These are phyloP conservation scores for Otus sunia DNA, from an alignment of 2,113 vertebrate genomes.

Conservation along the genomic window DNA sequence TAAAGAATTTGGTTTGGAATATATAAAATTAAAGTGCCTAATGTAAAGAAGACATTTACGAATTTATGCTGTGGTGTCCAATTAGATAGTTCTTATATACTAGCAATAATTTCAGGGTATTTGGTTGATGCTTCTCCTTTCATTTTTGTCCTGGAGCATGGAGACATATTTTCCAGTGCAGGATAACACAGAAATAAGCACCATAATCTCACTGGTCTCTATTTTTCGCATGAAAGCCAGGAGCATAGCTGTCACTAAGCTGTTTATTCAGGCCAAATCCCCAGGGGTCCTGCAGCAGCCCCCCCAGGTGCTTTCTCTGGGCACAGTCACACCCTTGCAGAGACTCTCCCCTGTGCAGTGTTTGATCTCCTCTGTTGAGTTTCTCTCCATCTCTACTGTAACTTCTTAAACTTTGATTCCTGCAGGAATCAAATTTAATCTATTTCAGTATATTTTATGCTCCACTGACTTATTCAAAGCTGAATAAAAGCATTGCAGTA, in stretches of 20 bases:
- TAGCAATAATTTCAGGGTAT: not conserved
- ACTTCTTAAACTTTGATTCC: conserved; percentile 14
- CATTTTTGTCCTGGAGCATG: not conserved
- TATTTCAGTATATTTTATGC: conserved; percentile 38
- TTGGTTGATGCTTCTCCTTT: not conserved
- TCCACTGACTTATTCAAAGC: not conserved
- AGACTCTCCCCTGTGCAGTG: not conserved
- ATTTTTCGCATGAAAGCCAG: not conserved
- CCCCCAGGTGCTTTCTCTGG: not conserved
- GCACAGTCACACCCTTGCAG: accelerated
- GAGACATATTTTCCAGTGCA: not conserved
- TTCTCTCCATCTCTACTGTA: not conserved
- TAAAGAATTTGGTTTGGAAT: not conserved
- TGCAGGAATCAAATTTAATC: conserved; percentile 49
- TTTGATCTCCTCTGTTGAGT: not conserved
- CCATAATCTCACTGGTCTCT: not conserved
- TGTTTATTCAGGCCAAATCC: not conserved
- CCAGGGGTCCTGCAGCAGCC: not conserved
- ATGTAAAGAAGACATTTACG: not conserved
- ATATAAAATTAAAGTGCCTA: not conserved
- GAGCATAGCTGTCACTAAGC: not conserved
- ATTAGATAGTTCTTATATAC: not conserved
- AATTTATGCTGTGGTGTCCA: not conserved
- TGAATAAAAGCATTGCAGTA: conserved; percentile 39
- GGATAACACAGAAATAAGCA: not conserved